Base-by-base conservation (phyloP, 2,797 vertebrate species). In the Peromyscus aztecus region DNA sequence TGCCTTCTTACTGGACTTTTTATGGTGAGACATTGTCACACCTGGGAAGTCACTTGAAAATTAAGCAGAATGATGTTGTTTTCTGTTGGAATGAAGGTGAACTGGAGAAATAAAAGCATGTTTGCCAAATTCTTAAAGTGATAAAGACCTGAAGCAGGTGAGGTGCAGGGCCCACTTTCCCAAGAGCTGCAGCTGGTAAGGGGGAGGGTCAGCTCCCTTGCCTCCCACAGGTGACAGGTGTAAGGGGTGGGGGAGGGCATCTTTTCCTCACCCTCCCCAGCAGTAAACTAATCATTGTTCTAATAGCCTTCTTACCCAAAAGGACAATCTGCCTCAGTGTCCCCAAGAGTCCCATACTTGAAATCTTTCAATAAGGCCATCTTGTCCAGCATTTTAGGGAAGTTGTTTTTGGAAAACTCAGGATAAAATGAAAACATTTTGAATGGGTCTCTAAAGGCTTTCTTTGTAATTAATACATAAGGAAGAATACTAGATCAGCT, bases 21-120 rank as follows among this genome's bases (percentile, higher is more conserved):
- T 46, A 57, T 8, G 61, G 29, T 94, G 76, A 80, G 93, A 71
- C 29, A 40, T 83, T 82, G 93, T 78, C 75, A 75, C 78, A 78
- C 63, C 63, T 19, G 78, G 52, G 63, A 96, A 95, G 91, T 88
- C 91, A 90, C 55, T 87, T 90, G 83, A 93, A 94, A 94, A 94
- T 59, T 67, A 87, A 89, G 34, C n/a, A 81, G 55, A 27, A 67
- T 85, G 89, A 84, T 83, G 77, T 61, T 89, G 31, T 93, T 75
- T 43, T 87, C 43, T 37, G 2, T 43, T 75, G 93, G 57, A 89
- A 87, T 81, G 83, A 93, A 80, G 91, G 49, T 89, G 83, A 92
- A 29, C 61, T 75, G 52, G 82, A 91, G 78, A 96, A 82, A 83
- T 3, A 16, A 23, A 86, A 61, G 52, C 29, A 80, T 31, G 40